Evolutionary conservation across 2,113 vertebrate species (phyloP), one percentile per base, ranked within the genome.

Genomic region (Hippolais icterina): DNA sequence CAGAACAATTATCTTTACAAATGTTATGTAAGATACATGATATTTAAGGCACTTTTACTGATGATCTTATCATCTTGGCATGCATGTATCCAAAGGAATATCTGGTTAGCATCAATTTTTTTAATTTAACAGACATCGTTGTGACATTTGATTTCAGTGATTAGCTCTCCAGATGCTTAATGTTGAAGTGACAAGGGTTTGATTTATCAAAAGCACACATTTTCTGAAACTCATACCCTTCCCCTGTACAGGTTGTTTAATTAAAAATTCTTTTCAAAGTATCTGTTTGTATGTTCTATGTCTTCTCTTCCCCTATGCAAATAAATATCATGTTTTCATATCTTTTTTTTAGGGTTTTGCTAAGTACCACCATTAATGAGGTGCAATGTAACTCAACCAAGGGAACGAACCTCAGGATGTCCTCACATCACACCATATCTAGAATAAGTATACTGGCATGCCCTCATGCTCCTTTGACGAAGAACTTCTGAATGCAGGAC

Each of bases 231-330:
- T 25, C 44, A n/a, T 50, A 61, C 28, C 5, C 18, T 92, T 97
- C 94, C 81, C 60, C 95, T 39, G 47, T 91, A 88, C 71, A 93
- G 12, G 25, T 46, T 49, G 33, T 87, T 93, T 95, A 94, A 97
- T 96, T 98, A 94, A 97, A 97, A 80, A 96, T 93, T 94, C 25
- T 96, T 97, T 95, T 93, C 46, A 91, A 81, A 93, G 23, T 72
- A 13, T 68, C 70, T 93, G 47, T 95, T 90, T 9, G 5, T 39
- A 46, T 23, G 42, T 56, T 59, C 28, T 50, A 1, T 65, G n/a
- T 71, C 6, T 82, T 90, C 90, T 85, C 76, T 52, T 39, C 11
- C 9, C 15, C 85, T 95, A 12, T 28, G 66, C 46, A 95, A 96
- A 93, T 44, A 1, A 89, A 72, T 65, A 82, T 71, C 29, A 56